These are phyloP conservation scores for Pemphredon lugubris DNA, from an alignment of 2,888 invertebrate genomes.

Conservation along the genomic window DNA sequence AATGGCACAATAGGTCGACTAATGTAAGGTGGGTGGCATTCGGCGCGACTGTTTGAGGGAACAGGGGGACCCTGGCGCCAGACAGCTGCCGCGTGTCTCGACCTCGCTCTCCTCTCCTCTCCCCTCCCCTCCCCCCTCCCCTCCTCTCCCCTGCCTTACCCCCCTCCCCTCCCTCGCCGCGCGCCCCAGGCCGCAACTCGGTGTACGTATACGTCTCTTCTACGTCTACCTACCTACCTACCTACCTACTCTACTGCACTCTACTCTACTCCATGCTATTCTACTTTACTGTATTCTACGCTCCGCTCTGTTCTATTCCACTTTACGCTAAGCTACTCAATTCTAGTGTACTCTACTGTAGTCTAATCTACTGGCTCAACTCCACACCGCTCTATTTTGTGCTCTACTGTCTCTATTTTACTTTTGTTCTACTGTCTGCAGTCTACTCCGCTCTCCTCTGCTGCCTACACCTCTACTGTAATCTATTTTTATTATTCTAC, in stretches of 20 bases:
- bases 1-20: slow-evolving; percentile 73
- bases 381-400: too few relatives aligned
- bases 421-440: too few relatives aligned
- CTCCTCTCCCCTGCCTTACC: slow-evolving; percentile 21
- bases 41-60: slow-evolving; percentile 74
- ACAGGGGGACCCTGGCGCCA: slow-evolving; percentile 76
- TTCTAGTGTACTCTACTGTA: too few relatives aligned
- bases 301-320: too few relatives aligned
- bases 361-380: too few relatives aligned
- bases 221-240: slow-evolving; percentile 7
- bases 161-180: slow-evolving; percentile 3
- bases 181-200: slow-evolving; percentile 8
- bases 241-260: slow-evolving; percentile 6
- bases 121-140: slow-evolving; percentile 17
- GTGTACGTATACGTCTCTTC: slow-evolving; percentile 5
- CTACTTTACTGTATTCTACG: too few relatives aligned
- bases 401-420: too few relatives aligned
- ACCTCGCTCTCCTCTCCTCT: slow-evolving; percentile 72
- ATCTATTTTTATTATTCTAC: too few relatives aligned
- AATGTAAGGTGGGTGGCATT: slow-evolving; percentile 77
- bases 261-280: slow-evolving; percentile 61
- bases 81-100: slow-evolving; percentile 79
- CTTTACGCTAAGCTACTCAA: too few relatives aligned
- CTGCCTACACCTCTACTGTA: too few relatives aligned
- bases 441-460: too few relatives aligned